Evolutionary conservation across 2,888 invertebrate species (phyloP), one percentile per base, ranked within the genome.

Genomic region (Caenorhabditis sinica): DNA sequence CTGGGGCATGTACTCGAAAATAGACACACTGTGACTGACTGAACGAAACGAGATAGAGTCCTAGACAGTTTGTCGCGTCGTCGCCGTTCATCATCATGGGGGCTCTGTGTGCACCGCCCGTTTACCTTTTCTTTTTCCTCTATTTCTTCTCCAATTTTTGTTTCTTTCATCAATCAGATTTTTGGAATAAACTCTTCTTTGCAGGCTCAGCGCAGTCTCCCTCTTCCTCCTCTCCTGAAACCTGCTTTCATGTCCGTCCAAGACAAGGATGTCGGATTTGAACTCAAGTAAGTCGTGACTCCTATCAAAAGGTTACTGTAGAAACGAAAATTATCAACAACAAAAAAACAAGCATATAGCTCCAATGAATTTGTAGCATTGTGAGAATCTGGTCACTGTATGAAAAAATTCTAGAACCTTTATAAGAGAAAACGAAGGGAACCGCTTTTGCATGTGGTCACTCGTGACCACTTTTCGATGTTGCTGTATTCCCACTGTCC

Each of bases 171-270:
- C 43, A 53, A 65, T 51, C 33, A 66, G 11, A 63, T 40, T 63
- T 65, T 74, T 20, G 20, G 17, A 15, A 43, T 53, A 33, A 20
- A 33, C 33, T 51, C 1, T 53, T n/a, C n/a, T 56, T 79, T 83
- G 58, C 83, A 83, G 83, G 83, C 83, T 83, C 83, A 79, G 83
- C 83, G 79, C 83, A 79, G 83, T 83, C 83, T 83, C 83, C 83
- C 83, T 83, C 83, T 83, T 83, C 83, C 79, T 83, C 79, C 83
- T 79, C 73, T 79, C 79, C 79, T 79, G 79, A 79, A 83, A 79
- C 83, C 83, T 79, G 83, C 76, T 74, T 77, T 79, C 79, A 83
- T 83, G 83, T 83, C 83, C 83, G 74, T 74, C 69, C 83, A 83
- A 83, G 83, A 83, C 79, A 83, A 83, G 23, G 45, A 79, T 79